These are phyloP conservation scores for Tapirus indicus DNA, from an alignment of 2,797 vertebrate species.

Conservation along the genomic window DNA sequence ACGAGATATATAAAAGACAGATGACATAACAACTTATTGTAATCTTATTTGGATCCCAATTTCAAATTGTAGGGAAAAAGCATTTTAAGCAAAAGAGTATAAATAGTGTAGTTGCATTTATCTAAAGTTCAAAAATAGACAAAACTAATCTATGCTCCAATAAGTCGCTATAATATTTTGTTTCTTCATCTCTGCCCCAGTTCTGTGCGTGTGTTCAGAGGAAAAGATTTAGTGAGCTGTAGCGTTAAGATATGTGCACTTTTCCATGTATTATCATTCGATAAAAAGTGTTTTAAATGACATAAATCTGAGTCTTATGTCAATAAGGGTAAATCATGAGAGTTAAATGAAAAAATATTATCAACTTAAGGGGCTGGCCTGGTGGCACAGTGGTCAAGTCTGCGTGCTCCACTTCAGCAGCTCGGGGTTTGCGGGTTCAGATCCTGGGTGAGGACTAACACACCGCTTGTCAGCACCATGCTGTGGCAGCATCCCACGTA, in stretches of 20 bases:
- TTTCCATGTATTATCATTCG: neutral
- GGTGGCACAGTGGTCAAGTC: too few species aligned
- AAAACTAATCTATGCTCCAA: neutral
- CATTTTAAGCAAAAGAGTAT: constrained; percentile 3
- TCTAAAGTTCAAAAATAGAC: constrained; percentile 35
- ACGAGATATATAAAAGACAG: neutral
- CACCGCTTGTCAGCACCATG: too few species aligned
- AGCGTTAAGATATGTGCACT: neutral
- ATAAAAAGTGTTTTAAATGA: neutral
- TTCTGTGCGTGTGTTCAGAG: neutral
- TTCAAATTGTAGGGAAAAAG: neutral
- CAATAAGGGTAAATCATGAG: neutral
- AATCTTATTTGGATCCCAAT: neutral
- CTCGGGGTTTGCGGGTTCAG: too few species aligned
- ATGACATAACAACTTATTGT: neutral
- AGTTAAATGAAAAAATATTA: neutral
- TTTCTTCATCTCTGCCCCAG: neutral
- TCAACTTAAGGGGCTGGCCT: neutral
- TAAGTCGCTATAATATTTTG: neutral
- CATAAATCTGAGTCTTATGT: neutral
- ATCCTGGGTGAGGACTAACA: too few species aligned
- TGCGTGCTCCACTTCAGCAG: too few species aligned
- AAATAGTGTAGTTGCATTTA: constrained; percentile 1
- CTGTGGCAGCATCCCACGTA: too few species aligned
- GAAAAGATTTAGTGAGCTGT: neutral